Base-by-base conservation (phyloP, 2,888 invertebrate species). In the Myopa testacea region DNA sequence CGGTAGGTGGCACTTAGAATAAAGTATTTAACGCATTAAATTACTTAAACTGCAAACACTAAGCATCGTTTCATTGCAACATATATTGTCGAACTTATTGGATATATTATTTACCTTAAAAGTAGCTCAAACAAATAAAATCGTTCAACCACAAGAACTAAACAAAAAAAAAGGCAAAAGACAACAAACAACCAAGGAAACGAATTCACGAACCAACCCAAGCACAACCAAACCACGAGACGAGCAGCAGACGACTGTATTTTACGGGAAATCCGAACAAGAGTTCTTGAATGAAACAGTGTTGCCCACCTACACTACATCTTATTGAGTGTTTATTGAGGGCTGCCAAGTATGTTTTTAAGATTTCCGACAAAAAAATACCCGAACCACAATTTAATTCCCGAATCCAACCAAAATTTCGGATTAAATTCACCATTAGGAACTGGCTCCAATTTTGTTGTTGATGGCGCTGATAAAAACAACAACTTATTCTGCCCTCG, bases 201-300 rank as follows among this genome's bases (percentile, higher is more conserved):
- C 65, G 70, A 62, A 76, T 58, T 58, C 76, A 71, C 60, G 1
- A 77, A 77, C 40, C 67, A 73, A 76, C 37, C 34, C 75, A 34
- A 74, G 75, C 75, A 78, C 75, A 71, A 75, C 75, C 71, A n/a
- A 12, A 16, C 12, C 65, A 37, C 69, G 55, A 77, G 77, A 80
- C 79, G 78, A 75, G 70, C 76, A 82, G 78, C 78, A 81, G 76
- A 79, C 76, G 77, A 80, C 80, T 78, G 78, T 75, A 77, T 76
- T 65, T 58, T 12, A 52, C 67, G 52, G 63, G 75, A 69, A 63
- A 73, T 50, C 72, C 62, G 72, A 69, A 68, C 34, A 34, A 12
- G 73, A 73, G 34, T 62, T 73, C 63, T 73, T 73, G n/a, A 73
- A 73, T 71, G 71, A 71, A 71, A 60, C 55, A 52, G 77, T 71